Evolutionary conservation across 2,113 vertebrate genomes (phyloP).

Genomic region (Protobothrops mucrosquamatus): DNA sequence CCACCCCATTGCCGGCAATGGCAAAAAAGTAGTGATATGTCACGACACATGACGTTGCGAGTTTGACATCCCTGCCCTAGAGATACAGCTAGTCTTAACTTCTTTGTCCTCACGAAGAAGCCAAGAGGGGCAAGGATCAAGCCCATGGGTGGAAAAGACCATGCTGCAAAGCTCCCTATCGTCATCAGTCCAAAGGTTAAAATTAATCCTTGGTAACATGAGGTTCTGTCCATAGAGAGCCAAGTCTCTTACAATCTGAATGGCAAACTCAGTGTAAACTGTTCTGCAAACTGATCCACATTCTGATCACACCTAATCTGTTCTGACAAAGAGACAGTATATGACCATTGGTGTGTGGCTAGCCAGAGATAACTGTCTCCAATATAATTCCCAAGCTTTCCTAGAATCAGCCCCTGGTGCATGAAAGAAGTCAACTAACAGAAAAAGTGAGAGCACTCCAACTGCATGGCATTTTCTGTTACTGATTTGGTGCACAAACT

Average conservation of each 20-base stretch:
- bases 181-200: not conserved
- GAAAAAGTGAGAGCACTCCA: not conserved
- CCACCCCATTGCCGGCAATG: too few relatives aligned
- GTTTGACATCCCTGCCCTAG: too few relatives aligned
- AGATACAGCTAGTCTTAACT: too few relatives aligned
- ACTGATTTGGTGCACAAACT: not conserved
- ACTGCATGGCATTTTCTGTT: not conserved
- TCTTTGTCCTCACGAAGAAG: not conserved
- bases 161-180: not conserved
- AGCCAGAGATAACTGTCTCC: not conserved
- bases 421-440: not conserved
- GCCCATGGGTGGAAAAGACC: not conserved
- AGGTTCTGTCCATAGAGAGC: not conserved
- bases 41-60: too few relatives aligned
- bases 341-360: not conserved
- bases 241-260: not conserved
- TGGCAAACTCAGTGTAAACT: not conserved
- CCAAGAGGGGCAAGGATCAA: not conserved
- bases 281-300: not conserved
- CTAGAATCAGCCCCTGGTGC: not conserved
- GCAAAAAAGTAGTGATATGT: too few relatives aligned
- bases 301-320: not conserved
- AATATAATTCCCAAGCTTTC: not conserved
- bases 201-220: not conserved
- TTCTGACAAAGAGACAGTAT: not conserved